Evolutionary conservation across 2,113 vertebrate genomes (phyloP).

Genomic region (Bos javanicus): DNA sequence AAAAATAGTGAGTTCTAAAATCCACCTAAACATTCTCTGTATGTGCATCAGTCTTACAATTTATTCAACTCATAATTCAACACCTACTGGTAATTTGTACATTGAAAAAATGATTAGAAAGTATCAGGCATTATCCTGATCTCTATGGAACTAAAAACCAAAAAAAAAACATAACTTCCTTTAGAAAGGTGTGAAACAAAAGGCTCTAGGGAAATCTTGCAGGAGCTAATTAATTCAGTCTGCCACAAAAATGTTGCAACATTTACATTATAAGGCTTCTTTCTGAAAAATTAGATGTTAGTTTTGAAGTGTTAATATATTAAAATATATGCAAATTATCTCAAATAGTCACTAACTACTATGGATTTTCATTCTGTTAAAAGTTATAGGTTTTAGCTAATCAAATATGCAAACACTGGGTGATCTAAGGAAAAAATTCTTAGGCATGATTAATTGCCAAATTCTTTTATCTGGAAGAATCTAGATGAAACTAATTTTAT

Average conservation of each 20-base stretch:
- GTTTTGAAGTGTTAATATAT: slow-evolving; percentile 70
- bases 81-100: background rate
- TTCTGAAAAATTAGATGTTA: slow-evolving; percentile 67
- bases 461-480: slow-evolving; percentile 8
- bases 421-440: slow-evolving; percentile 37
- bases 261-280: slow-evolving; percentile 42
- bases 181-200: slow-evolving; percentile 64
- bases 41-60: background rate
- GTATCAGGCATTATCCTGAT: slow-evolving; percentile 20
- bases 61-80: background rate
- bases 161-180: slow-evolving; percentile 19
- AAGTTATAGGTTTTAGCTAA: slow-evolving; percentile 25
- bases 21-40: background rate
- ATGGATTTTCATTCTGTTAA: slow-evolving; percentile 53
- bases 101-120: slow-evolving; percentile 6
- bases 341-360: slow-evolving; percentile 64
- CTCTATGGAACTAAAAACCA: slow-evolving; percentile 44
- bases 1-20: background rate
- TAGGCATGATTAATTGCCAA: background rate
- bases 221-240: slow-evolving; percentile 69
- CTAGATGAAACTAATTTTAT: background rate
- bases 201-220: slow-evolving; percentile 60
- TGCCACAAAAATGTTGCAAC: slow-evolving; percentile 31
- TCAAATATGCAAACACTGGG: slow-evolving; percentile 14
- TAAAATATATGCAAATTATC: slow-evolving; percentile 64